These are phyloP conservation scores for Cyclophora albipunctata DNA, from an alignment of 2,888 invertebrate genomes.

Conservation along the genomic window DNA sequence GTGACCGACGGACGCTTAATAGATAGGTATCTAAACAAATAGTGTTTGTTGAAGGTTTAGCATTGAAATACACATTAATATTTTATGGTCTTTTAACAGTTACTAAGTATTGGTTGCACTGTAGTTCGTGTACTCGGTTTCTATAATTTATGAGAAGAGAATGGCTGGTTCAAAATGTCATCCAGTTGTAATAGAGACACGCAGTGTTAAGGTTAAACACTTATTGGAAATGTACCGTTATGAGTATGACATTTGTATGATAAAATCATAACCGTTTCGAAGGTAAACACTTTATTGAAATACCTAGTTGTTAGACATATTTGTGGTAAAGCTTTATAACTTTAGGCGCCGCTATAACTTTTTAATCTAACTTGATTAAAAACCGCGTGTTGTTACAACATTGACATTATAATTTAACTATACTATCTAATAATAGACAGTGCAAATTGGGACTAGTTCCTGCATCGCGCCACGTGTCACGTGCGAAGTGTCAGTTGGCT, in stretches of 20 bases:
- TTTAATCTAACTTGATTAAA: too few relatives aligned
- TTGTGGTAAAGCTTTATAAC: too few relatives aligned
- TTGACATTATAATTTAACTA: too few relatives aligned
- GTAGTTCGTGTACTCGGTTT: constrained; percentile 1
- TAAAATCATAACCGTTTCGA: too few relatives aligned
- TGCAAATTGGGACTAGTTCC: constrained; percentile 10
- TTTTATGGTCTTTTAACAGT: constrained; percentile 9
- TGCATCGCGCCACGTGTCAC: constrained; percentile 32
- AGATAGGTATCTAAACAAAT: constrained; percentile 1
- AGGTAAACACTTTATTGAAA: too few relatives aligned
- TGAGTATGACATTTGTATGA: not conserved
- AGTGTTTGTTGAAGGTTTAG: constrained; percentile 2
- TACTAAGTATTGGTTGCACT: constrained; percentile 5
- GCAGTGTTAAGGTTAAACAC: constrained; percentile 5
- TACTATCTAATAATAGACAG: too few relatives aligned
- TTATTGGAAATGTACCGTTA: constrained; percentile 5
- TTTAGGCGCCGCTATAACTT: too few relatives aligned
- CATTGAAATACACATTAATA: constrained; percentile 7
- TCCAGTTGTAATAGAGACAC: constrained; percentile 27
- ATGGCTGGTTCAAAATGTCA: constrained; percentile 54
- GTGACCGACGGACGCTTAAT: constrained; percentile 10
- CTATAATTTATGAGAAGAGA: constrained; percentile 19
- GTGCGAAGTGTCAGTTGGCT: constrained; percentile 52
- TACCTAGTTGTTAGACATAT: too few relatives aligned
- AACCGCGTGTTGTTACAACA: too few relatives aligned